Percentiles rank a stretch among this genome's conserved stretches.
phyloP scores from a whole-genome alignment of 1,140 invertebrate genomes.

The Sycobia sp. region DNA sequence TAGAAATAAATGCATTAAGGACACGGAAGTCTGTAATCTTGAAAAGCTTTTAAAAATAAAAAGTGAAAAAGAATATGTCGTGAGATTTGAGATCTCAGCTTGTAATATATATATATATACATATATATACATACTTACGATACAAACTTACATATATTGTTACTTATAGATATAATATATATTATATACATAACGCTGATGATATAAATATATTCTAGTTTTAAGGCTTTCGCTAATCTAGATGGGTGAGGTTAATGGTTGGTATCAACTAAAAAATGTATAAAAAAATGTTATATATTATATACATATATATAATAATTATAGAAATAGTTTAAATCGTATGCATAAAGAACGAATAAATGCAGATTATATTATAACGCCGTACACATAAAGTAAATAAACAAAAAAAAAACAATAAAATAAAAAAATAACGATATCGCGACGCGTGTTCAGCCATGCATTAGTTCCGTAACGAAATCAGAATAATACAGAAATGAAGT shows the following conservation, averaged over 20 bases:
- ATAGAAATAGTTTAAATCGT: constrained; percentile 33
- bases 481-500: constrained; percentile 4
- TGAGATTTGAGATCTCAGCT: constrained; percentile 39
- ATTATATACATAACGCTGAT: constrained; percentile 47
- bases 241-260: constrained; percentile 44
- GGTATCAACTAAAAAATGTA: constrained; percentile 44
- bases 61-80: constrained; percentile 14
- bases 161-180: constrained; percentile 44
- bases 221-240: constrained; percentile 50
- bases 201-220: constrained; percentile 45
- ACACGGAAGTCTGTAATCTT: too few species aligned
- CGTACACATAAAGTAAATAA: constrained; percentile 14
- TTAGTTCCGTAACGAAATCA: constrained; percentile 7
- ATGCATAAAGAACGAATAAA: constrained; percentile 18
- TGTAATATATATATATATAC: constrained; percentile 39
- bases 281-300: constrained; percentile 46
- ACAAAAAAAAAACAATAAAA: background rate
- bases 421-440: background rate
- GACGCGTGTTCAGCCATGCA: constrained; percentile 17
- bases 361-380: constrained; percentile 23
- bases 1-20: too few species aligned
- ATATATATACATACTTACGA: too few species aligned
- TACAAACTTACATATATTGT: constrained; percentile 43
- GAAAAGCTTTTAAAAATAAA: too few species aligned
- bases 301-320: constrained; percentile 37